Base-by-base conservation (phyloP, 2,888 invertebrate species). In the Germaria angustata region DNA sequence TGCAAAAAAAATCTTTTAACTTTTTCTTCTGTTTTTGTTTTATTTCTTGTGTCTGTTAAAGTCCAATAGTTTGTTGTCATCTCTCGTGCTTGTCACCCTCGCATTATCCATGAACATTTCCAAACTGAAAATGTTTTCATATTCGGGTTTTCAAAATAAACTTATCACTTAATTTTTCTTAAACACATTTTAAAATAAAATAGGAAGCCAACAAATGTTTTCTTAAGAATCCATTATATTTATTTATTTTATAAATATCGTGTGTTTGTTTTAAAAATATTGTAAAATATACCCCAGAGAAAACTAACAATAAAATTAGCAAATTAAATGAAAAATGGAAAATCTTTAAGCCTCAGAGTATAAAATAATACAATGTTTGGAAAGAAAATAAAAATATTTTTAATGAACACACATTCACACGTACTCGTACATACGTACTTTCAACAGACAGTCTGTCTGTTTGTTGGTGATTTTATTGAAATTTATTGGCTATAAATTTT, bases 11-110 rank as follows among this genome's bases (percentile, higher is more conserved):
- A n/a, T n/a, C n/a, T n/a, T n/a, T n/a, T n/a, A 39, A 0, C 36
- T 39, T 5, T 17, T 5, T n/a, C 11, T 39, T 39, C 8, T 39
- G 13, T 53, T 57, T 32, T 17, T 15, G 4, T 49, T 49, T 34
- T 39, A 15, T 15, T 17, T 15, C 15, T 76, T 28, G 22, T 41
- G 44, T 44, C 53, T 69, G 44, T 68, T 34, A 4, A 44, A 59
- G 55, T 65, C 9, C 28, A 78, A 69, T 59, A 65, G 22, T 36
- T 69, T 68, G 49, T 51, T 81, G 73, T 36, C 78, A 66, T 36
- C 63, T 75, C 73, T 65, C 73, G 59, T 57, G 44, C n/a, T 28
- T 57, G 22, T 8, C 24, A 7, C 24, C 36, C 24, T 32, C 77
- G 20, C 46, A 57, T 53, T 8, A 51, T 17, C 41, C 9, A 20